Percentiles rank a stretch among this genome's conserved stretches.
These are phyloP conservation scores for Sander vitreus DNA, from an alignment of 2,113 vertebrate genomes.

Conservation along the genomic window DNA sequence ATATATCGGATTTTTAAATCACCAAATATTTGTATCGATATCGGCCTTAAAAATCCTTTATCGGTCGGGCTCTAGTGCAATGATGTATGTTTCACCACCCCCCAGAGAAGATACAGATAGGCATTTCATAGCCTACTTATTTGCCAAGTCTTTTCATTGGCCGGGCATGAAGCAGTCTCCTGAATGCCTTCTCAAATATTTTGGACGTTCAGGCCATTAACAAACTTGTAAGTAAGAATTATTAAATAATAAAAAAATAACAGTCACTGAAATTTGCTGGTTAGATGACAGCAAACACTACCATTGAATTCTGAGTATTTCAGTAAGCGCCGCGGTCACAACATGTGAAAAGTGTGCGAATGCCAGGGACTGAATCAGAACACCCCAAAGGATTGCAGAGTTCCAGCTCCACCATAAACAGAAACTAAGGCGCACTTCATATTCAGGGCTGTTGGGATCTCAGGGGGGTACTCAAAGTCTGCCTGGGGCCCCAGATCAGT, in stretches of 20 bases:
- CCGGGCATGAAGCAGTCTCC: background rate
- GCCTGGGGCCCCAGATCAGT: slow-evolving; percentile 57
- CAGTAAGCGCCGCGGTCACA: background rate
- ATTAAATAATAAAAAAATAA: background rate
- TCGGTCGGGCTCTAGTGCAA: background rate
- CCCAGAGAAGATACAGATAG: background rate
- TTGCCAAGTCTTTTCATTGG: background rate
- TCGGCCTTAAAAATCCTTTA: no score
- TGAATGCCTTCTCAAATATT: background rate
- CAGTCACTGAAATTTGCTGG: background rate
- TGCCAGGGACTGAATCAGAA: slow-evolving; percentile 22
- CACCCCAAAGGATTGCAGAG: background rate
- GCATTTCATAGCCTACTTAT: background rate
- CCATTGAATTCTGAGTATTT: background rate
- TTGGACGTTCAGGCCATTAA: background rate
- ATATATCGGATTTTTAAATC: no score
- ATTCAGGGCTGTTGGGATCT: slow-evolving; percentile 33
- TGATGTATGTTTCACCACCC: background rate
- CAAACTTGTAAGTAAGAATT: background rate
- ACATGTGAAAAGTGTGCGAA: background rate
- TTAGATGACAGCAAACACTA: background rate
- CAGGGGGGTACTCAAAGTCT: slow-evolving; percentile 38
- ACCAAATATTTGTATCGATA: no score
- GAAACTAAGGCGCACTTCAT: slow-evolving; percentile 60
- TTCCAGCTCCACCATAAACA: slow-evolving; percentile 39